Conservation (phyloP, 2,888 invertebrate genomes). For the Beris chalybata region DNA sequence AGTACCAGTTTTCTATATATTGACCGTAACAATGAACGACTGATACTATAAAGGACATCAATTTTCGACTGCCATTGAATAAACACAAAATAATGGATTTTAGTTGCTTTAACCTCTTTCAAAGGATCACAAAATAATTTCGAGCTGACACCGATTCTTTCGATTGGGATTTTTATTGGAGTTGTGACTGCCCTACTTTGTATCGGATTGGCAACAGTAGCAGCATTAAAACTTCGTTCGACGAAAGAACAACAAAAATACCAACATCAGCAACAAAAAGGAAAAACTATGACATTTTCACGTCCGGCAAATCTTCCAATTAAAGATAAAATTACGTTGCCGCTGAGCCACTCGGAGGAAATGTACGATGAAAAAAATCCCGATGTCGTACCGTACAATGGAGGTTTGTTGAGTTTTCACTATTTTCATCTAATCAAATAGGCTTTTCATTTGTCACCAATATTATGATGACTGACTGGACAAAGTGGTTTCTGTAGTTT, state of each 20-base stretch:
- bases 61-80: conserved; percentile 26
- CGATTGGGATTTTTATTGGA: conserved; percentile 57
- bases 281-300: conserved; percentile 54
- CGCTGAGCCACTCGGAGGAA: conserved; percentile 67
- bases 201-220: conserved; percentile 55
- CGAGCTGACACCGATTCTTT: conserved; percentile 60
- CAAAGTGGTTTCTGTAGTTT: neutral
- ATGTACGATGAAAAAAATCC: conserved; percentile 87
- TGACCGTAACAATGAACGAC: too few relatives aligned
- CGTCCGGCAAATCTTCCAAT: conserved; percentile 65
- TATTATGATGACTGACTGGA: too few relatives aligned
- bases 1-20: too few relatives aligned
- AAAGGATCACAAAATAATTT: conserved; percentile 60
- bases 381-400: conserved; percentile 84
- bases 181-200: conserved; percentile 56
- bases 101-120: conserved; percentile 54
- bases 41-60: too few relatives aligned
- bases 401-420: conserved; percentile 63
- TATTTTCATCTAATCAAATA: neutral
- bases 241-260: conserved; percentile 55
- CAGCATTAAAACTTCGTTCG: conserved; percentile 54
- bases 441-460: neutral
- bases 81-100: conserved; percentile 20
- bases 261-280: conserved; percentile 54
- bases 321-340: conserved; percentile 70